Conservation (phyloP, 2,113 vertebrate species). For the Erpornis zantholeuca region DNA sequence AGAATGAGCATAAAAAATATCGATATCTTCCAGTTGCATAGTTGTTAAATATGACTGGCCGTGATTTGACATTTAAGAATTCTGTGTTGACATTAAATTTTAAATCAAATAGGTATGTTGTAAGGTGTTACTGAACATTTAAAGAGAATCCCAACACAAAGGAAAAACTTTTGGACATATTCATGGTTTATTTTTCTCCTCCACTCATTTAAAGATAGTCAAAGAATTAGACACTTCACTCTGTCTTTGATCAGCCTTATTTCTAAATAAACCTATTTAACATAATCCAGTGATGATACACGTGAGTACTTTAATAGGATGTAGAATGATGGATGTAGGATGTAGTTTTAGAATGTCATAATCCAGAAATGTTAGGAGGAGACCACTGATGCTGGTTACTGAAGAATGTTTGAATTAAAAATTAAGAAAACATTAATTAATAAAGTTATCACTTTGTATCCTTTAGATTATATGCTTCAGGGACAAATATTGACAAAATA, state of each 20-base stretch:
- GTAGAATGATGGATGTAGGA: too few relatives aligned
- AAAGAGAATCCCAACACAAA: background rate
- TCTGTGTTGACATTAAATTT: background rate
- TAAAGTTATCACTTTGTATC: background rate
- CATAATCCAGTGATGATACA: background rate
- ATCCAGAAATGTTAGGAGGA: background rate
- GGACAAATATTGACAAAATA: background rate
- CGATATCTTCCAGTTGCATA: background rate
- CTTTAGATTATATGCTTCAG: background rate
- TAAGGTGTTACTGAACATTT: background rate
- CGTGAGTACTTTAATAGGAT: background rate
- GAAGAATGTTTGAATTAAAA: background rate
- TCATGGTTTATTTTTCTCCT: background rate
- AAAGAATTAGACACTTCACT: background rate
- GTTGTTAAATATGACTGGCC: background rate
- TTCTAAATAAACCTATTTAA: background rate
- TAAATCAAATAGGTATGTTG: background rate
- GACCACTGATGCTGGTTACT: background rate
- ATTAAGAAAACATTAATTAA: background rate
- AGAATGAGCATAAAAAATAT: background rate
- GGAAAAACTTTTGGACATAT: background rate
- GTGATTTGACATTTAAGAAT: constrained; percentile 9
- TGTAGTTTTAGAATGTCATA: background rate
- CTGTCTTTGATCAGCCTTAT: background rate
- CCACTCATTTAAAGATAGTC: background rate